Evolutionary conservation across 2,797 vertebrate genomes (phyloP), one percentile per base, ranked within the genome.

Genomic region (Urocyon cinereoargenteus): DNA sequence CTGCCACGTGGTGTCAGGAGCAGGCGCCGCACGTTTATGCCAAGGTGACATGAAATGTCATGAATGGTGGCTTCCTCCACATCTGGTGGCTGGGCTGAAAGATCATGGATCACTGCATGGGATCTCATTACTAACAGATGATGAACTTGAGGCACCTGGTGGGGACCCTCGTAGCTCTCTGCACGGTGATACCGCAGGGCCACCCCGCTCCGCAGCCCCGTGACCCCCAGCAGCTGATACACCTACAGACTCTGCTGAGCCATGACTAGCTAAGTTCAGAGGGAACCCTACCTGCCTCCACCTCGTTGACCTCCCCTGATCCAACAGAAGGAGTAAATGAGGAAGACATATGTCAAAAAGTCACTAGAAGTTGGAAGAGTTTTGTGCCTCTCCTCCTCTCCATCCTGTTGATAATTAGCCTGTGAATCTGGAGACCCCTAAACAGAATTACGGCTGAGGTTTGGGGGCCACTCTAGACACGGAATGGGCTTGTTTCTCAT

Each of bases 251-350:
- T 94, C 59, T 90, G 24, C 51, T 85, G 18, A 82, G 61, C 45
- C 34, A 40, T 75, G 68, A 72, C 70, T 14, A 77, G 24, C 83
- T 45, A 49, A 53, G 14, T 85, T 78, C 84, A 75, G 49, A 70
- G 68, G 31, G 11, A 92, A 40, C 26, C 26, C 10, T 57, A 15
- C 22, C 19, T 61, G 12, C 0, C 45, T 7, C 4, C 34, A 36
- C 26, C 4, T 16, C 55, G 8, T 11, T 73, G 34, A 31, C 34
- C 18, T 86, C 36, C 19, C 16, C 70, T 78, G 51, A 82, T 82
- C 55, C 51, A 75, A 85, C 36, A 53, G 55, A 86, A 78, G 26
- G 11, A 84, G 6, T 77, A 53, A 91, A 84, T 70, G 15, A 86
- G 57, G 26, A 51, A 89, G 77, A 59, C 62, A 73, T 59, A 5